Conservation (phyloP, 2,113 vertebrate species). For the Motacilla alba region DNA sequence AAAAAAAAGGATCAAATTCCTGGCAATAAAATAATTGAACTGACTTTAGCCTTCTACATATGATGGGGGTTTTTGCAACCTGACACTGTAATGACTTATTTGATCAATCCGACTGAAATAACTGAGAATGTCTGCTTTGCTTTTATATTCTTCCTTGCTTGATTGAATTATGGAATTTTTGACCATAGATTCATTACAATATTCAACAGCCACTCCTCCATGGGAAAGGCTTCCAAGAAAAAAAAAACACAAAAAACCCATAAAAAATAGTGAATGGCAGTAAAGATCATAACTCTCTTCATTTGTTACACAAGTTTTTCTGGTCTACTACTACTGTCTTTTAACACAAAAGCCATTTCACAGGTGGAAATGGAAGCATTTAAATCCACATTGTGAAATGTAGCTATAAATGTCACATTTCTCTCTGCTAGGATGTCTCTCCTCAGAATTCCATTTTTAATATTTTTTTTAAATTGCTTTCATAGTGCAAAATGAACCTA, state of each 20-base stretch:
- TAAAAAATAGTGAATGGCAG: background rate
- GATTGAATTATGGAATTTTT: background rate
- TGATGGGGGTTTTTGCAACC: background rate
- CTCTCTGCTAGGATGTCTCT: background rate
- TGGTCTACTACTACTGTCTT: background rate
- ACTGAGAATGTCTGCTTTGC: background rate
- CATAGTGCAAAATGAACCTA: background rate
- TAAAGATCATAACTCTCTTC: background rate
- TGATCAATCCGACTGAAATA: background rate
- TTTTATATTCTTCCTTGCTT: background rate
- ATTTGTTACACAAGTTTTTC: background rate
- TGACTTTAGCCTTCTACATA: background rate
- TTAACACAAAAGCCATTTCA: background rate
- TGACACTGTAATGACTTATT: background rate
- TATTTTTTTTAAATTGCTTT: background rate
- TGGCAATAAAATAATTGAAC: background rate
- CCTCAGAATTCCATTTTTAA: background rate
- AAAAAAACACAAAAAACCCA: background rate
- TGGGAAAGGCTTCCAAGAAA: background rate
- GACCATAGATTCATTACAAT: background rate
- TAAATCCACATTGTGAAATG: background rate
- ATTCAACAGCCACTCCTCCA: background rate
- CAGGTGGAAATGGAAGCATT: background rate
- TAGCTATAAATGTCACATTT: background rate
- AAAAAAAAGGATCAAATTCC: accelerated